Conservation (phyloP, 2,888 invertebrate genomes). For the Meloe dianella region DNA sequence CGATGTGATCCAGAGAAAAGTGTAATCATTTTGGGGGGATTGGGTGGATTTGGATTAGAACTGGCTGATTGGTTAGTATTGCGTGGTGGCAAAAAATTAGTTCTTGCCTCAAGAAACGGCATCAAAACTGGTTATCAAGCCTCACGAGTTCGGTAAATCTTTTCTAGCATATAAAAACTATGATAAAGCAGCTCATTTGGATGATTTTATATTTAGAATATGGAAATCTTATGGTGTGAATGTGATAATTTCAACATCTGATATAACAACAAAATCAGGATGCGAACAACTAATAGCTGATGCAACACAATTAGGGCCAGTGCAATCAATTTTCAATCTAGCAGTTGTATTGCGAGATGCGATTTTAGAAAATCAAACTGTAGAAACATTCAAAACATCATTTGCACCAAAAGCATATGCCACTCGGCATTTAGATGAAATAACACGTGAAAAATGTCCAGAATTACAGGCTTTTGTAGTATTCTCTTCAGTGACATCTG, state of each 20-base stretch:
- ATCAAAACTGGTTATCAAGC: slow-evolving; percentile 90
- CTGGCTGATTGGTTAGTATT: slow-evolving; percentile 86
- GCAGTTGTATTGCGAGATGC: slow-evolving; percentile 92
- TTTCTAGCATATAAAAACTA: slow-evolving; percentile 42
- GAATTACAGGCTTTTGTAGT: slow-evolving; percentile 91
- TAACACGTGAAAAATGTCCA: slow-evolving; percentile 75
- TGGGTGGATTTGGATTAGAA: slow-evolving; percentile 97
- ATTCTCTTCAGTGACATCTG: slow-evolving; percentile 96
- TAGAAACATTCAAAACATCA: slow-evolving; percentile 72
- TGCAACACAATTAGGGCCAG: slow-evolving; percentile 68
- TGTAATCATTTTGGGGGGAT: slow-evolving; percentile 82
- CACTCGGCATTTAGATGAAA: slow-evolving; percentile 76
- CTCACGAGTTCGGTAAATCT: slow-evolving; percentile 16
- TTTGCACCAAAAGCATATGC: slow-evolving; percentile 82
- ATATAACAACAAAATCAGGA: slow-evolving; percentile 72
- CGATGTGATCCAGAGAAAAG: slow-evolving; percentile 61
- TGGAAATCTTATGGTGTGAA: slow-evolving; percentile 80
- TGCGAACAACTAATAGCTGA: slow-evolving; percentile 66
- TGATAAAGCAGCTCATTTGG: background rate
- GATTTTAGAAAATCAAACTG: slow-evolving; percentile 84
- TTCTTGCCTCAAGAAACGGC: slow-evolving; percentile 89
- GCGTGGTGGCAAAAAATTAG: slow-evolving; percentile 84
- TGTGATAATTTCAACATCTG: slow-evolving; percentile 69
- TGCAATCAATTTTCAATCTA: slow-evolving; percentile 92
- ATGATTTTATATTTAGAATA: slow-evolving; percentile 59